A percentile compares a stretch with the other conserved stretches of the same genome.
phyloP scores from a whole-genome alignment of 2,113 vertebrate genomes.

The Chloroceryle aenea region DNA sequence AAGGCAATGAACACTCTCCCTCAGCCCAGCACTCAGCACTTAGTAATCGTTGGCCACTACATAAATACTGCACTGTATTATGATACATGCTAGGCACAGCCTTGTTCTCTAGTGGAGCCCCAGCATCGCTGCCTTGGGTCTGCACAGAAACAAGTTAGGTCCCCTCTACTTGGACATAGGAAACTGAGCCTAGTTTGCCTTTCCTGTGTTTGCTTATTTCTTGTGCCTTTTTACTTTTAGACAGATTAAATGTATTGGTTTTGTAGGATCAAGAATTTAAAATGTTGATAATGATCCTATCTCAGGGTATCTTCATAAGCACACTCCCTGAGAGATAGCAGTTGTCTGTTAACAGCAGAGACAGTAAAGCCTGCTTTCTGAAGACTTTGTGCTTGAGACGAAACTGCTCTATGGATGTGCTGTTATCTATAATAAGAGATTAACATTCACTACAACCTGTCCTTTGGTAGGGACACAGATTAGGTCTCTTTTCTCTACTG shows the following conservation, averaged over 20 bases:
- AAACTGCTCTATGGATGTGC: background rate
- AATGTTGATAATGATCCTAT: slow-evolving; percentile 10
- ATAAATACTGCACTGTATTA: background rate
- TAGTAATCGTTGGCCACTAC: background rate
- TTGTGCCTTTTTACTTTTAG: background rate
- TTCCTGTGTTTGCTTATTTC: background rate
- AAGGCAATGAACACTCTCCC: background rate
- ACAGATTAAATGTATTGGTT: background rate
- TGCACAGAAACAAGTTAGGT: background rate
- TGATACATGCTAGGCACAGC: background rate
- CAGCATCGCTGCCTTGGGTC: background rate
- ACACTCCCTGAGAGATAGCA: slow-evolving; percentile 26
- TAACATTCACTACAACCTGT: background rate
- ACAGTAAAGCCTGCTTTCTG: background rate
- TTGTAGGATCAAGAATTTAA: slow-evolving; percentile 49
- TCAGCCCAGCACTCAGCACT: background rate
- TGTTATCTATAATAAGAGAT: background rate
- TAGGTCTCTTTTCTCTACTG: background rate
- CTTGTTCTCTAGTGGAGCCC: background rate
- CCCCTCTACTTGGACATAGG: background rate
- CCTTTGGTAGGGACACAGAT: background rate
- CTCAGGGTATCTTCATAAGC: background rate
- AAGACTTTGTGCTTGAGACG: background rate
- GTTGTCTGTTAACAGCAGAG: background rate
- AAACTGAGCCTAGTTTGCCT: background rate